Evolutionary conservation across 2,888 invertebrate genomes (phyloP), one percentile per base, ranked within the genome.

Genomic region (Archips xylosteana): DNA sequence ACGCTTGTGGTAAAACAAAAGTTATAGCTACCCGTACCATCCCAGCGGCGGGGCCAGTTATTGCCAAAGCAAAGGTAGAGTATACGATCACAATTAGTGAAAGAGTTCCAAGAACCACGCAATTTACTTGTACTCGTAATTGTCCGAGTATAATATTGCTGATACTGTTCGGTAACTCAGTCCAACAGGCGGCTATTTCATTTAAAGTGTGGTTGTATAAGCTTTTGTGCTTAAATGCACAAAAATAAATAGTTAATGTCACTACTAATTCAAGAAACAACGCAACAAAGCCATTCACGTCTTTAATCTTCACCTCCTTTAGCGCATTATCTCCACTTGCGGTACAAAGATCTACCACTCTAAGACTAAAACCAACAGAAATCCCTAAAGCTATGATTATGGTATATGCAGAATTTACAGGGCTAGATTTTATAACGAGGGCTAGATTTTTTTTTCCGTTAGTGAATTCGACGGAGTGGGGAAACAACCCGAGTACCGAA

Each of bases 81-180:
- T 47, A 12, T n/a, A 51, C n/a, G n/a, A n/a, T 5, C 49, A 49
- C 59, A 32, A 60, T 54, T 8, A 69, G n/a, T 3, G 51, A 5
- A 5, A 69, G 10, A 23, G 64, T 13, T 5, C 69, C 73, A 42
- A 69, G 64, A 42, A 74, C 36, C 3, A 42, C 49, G 12, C 73
- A 69, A 42, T 74, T 74, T 5, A 74, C 51, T 65, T 51, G 36
- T 4, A 69, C 51, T 6, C 73, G 73, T 12, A 74, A 15, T 8
- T 47, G 68, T 15, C 64, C 69, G 0, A 74, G n/a, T 60, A 74
- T 64, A 10, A 49, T 23, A 0, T 63, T 45, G 34, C 60, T 74
- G 13, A 49, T 60, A 1, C 57, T 54, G n/a, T 73, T 32, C 9
- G 73, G 60, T 45, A 74, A 32, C 13, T 59, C 69, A 1, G 59